Base-by-base conservation (phyloP, 2,888 invertebrate species). In the Stomorhina lunata region DNA sequence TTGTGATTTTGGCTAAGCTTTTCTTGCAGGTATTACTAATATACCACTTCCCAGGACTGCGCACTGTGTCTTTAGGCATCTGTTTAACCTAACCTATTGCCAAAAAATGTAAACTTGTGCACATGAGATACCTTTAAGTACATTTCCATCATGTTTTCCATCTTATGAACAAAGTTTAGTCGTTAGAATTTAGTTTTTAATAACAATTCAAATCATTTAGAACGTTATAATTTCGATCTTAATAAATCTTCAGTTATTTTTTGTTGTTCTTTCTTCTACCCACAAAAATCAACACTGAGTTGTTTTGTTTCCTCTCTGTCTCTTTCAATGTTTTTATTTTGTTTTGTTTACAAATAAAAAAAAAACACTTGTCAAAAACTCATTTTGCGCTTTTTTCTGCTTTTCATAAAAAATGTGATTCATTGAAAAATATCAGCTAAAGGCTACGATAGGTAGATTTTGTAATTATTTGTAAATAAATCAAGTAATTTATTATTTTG, bases 261-360 rank as follows among this genome's bases (percentile, higher is more conserved):
- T 48, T 48, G 10, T 48, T 48, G 34, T 34, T 22, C 17, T 32
- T 20, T 2, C 32, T 15, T 27, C 12, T 2, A 3, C 50, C 10
- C n/a, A 63, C n/a, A n/a, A n/a, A 72, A 73, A 73, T 50, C 72
- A 73, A 73, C 72, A 63, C 72, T 73, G 72, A 53, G 50, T 50
- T 55, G 68, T 55, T 65, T 45, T 65, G 55, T 12, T 37, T 37
- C 12, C 12, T 40, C 34, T 43, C 20, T 22, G 37, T 68, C n/a
- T n/a, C n/a, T n/a, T n/a, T n/a, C n/a, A n/a, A n/a, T n/a, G n/a
- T n/a, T n/a, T n/a, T n/a, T n/a, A 22, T 12, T 68, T 29, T 25
- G 15, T 55, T 53, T 17, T 22, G 32, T 25, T 59, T 9, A 22
- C 10, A 34, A 53, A n/a, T n/a, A n/a, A n/a, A n/a, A n/a, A n/a